phyloP scores from a whole-genome alignment of 92 coral and sea anemone genomes.

The Phenganax marumi region DNA sequence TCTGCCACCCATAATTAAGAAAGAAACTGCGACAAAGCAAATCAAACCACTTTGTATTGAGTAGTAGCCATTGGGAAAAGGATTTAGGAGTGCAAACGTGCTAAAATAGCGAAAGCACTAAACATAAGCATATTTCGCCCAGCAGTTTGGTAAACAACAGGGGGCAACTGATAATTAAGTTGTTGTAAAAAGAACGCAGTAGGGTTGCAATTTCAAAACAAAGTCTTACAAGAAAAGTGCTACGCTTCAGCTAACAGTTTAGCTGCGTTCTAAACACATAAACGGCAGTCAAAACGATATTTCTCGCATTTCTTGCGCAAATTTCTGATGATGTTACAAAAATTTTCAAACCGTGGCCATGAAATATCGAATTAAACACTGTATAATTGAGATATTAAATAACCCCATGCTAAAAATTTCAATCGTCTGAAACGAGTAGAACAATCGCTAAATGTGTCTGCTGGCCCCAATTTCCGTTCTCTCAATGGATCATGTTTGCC shows the following conservation, averaged over 20 bases:
- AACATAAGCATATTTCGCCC: background rate
- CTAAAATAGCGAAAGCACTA: background rate
- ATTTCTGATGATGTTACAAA: too few species aligned
- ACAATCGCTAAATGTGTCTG: slow-evolving; percentile 25
- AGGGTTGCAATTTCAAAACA: slow-evolving; percentile 22
- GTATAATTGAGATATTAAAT: slow-evolving; percentile 41
- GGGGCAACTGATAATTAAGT: slow-evolving; percentile 34
- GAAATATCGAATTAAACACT: slow-evolving; percentile 29
- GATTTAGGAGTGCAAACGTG: background rate
- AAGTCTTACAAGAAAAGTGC: background rate
- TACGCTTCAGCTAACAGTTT: background rate
- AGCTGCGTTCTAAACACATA: background rate
- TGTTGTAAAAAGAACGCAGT: slow-evolving; percentile 40
- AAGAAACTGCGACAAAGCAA: slow-evolving; percentile 5
- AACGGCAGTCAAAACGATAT: background rate
- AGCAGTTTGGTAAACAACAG: slow-evolving; percentile 5
- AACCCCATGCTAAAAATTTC: slow-evolving; percentile 15
- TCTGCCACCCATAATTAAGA: slow-evolving; percentile 34
- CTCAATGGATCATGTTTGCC: slow-evolving; percentile 1
- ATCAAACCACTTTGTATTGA: background rate
- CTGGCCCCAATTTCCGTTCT: slow-evolving; percentile 17
- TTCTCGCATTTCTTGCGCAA: background rate
- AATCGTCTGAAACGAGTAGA: slow-evolving; percentile 25
- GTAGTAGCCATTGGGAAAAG: background rate
- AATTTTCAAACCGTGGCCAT: background rate